Base-by-base conservation (phyloP, 2,113 vertebrate species). In the Desmodus rotundus region DNA sequence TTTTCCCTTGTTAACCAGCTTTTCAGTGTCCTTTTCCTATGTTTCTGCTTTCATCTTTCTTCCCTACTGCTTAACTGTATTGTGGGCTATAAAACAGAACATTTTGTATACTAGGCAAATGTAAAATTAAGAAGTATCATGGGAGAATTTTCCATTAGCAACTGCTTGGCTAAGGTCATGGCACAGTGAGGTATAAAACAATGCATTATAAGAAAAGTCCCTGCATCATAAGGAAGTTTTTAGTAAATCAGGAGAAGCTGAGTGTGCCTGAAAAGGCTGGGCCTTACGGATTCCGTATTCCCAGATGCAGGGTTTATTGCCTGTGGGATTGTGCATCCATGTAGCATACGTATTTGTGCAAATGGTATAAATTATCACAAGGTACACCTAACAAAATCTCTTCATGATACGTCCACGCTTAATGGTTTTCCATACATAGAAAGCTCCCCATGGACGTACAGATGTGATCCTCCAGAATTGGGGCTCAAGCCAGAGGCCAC, bases 241-340 rank as follows among this genome's bases (percentile, higher is more conserved):
- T 87, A 96, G 92, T 92, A 94, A 97, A 89, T 93, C 73, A 96
- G 58, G 26, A 87, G 67, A 88, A 94, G 88, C 73, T 54, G 91
- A 73, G 82, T 91, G 38, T 94, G 47, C 28, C 0, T 87, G 47
- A 68, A 68, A 90, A 89, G 50, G 26, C 78, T 83, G 19, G 20
- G 20, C 63, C 24, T 68, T 81, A 91, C 9, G 31, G 50, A 54
- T 56, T 78, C 67, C 93, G 47, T 93, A n/a, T 95, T 93, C 78
- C 89, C 73, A 84, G 43, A 85, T 65, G 73, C 0, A 65, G 24
- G n/a, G 28, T 96, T 96, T 86, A 95, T 90, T 87, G 67, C 36
- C 54, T 87, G 61, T 86, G 36, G 86, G 52, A 94, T 70, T 63
- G 82, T 31, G 85, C 72, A 91, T 78, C 65, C 85, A 88, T 36